phyloP scores from a whole-genome alignment of 2,797 vertebrate genomes.

The Pangasius macronema region DNA sequence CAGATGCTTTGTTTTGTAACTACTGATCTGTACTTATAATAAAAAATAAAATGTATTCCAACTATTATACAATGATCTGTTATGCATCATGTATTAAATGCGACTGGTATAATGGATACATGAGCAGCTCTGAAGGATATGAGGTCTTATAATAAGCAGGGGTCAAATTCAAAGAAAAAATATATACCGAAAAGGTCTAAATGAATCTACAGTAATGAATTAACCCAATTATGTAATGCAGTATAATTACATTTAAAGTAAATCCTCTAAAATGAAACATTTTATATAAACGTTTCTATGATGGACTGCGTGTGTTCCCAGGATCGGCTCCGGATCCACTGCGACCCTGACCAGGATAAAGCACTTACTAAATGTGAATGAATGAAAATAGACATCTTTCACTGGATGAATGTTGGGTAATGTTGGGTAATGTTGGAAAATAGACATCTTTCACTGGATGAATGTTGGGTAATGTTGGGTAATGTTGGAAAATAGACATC shows the following conservation, averaged over 20 bases:
- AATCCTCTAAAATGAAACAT: not conserved
- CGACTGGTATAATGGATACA: not conserved
- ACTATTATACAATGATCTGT: constrained; percentile 67
- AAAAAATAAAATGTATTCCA: constrained; percentile 86
- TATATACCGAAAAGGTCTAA: no score
- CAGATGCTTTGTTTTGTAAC: constrained; percentile 88
- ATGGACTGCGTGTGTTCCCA: not conserved
- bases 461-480: no score
- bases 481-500: not conserved
- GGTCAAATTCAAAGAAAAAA: not conserved
- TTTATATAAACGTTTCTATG: not conserved
- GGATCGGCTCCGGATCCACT: not conserved
- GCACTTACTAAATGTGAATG: not conserved
- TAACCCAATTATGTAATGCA: not conserved
- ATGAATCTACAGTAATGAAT: not conserved
- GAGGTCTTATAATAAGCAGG: not conserved
- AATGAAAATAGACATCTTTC: not conserved
- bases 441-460: not conserved
- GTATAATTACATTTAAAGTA: not conserved
- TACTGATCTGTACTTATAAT: constrained; percentile 89
- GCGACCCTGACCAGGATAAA: not conserved
- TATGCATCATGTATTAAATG: not conserved
- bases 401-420: not conserved
- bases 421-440: not conserved
- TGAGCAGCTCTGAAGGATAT: not conserved